A percentile compares a stretch with the other conserved stretches of the same genome.
Evolutionary conservation across 2,888 invertebrate genomes (phyloP).

Genomic region (Congeria kusceri): DNA sequence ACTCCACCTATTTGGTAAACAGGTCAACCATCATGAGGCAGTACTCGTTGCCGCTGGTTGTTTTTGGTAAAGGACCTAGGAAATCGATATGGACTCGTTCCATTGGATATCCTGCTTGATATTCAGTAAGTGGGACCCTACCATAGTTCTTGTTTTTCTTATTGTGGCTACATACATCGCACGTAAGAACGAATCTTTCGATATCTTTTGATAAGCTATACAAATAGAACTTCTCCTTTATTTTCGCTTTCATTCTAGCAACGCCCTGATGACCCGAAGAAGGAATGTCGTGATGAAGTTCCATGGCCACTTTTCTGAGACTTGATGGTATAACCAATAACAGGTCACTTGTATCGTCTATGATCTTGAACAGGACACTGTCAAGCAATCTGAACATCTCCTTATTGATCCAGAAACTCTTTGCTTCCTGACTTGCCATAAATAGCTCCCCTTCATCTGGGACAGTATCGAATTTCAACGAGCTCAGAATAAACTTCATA

Average conservation of each 20-base stretch:
- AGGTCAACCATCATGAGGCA: slow-evolving; percentile 37
- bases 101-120: slow-evolving; percentile 90
- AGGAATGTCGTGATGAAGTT: slow-evolving; percentile 9
- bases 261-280: too few relatives aligned
- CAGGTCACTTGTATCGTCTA: not conserved
- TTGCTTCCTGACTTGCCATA: slow-evolving; percentile 6
- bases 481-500: slow-evolving; percentile 9
- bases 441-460: slow-evolving; percentile 17
- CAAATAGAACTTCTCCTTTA: slow-evolving; percentile 31
- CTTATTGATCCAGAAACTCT: slow-evolving; percentile 18
- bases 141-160: slow-evolving; percentile 10
- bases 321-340: slow-evolving; percentile 8
- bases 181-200: slow-evolving; percentile 3
- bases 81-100: slow-evolving; percentile 44
- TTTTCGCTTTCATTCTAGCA: slow-evolving; percentile 3
- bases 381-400: not conserved
- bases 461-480: not conserved
- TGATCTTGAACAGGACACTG: slow-evolving; percentile 1
- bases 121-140: slow-evolving; percentile 86
- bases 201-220: too few relatives aligned
- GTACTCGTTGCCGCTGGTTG: slow-evolving; percentile 24
- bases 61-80: slow-evolving; percentile 30
- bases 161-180: not conserved
- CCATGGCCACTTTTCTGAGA: not conserved
- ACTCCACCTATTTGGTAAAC: slow-evolving; percentile 12